phyloP scores from a whole-genome alignment of 2,797 vertebrate species.

The Schizopygopsis malacanthus region DNA sequence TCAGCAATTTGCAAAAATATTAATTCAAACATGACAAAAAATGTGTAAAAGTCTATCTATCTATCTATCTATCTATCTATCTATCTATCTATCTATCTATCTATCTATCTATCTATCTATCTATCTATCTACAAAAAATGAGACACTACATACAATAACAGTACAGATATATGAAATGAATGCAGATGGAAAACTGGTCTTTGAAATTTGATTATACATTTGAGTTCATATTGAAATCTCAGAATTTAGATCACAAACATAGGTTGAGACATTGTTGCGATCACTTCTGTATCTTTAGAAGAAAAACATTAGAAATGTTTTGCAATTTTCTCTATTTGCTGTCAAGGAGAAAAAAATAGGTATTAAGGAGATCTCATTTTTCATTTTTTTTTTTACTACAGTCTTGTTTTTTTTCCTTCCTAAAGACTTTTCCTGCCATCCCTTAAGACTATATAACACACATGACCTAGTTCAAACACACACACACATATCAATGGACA shows the following conservation, averaged over 20 bases:
- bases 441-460: conserved; percentile 12
- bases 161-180: background rate
- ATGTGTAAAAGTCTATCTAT: background rate
- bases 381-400: background rate
- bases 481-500: conserved; percentile 21
- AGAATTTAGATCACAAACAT: background rate
- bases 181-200: background rate
- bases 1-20: background rate
- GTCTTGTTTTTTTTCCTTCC: conserved; percentile 1
- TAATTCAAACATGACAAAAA: background rate
- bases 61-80: background rate
- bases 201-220: background rate
- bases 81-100: background rate
- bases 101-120: background rate
- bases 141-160: background rate
- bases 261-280: background rate
- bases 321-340: background rate
- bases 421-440: conserved; percentile 3
- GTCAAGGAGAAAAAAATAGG: background rate
- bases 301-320: background rate
- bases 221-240: background rate
- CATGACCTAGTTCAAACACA: conserved; percentile 36
- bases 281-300: background rate
- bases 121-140: background rate
- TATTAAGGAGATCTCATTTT: background rate